These are phyloP conservation scores for Thereva nobilitata DNA, from an alignment of 2,888 invertebrate genomes.

Conservation along the genomic window DNA sequence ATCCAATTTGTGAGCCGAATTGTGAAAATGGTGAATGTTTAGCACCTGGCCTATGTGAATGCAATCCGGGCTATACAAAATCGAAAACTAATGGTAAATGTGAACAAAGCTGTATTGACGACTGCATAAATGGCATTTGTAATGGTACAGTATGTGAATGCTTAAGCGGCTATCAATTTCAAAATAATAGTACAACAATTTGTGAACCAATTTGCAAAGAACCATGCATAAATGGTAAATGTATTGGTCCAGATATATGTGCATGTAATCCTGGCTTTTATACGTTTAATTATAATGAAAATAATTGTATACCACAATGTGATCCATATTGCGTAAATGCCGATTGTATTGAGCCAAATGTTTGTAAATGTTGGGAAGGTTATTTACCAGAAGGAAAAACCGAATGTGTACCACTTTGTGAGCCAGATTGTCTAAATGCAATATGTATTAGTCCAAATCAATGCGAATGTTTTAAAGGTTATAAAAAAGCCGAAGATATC, in stretches of 20 bases:
- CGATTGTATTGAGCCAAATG: constrained; percentile 20
- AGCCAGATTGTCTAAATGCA: constrained; percentile 53
- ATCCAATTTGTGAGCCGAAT: constrained; percentile 2
- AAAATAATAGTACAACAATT: constrained; percentile 47
- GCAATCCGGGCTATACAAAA: constrained; percentile 1
- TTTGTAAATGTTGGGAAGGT: constrained; percentile 29
- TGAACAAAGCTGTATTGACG: constrained; percentile 60
- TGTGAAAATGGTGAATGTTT: constrained; percentile 41
- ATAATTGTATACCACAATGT: constrained; percentile 26
- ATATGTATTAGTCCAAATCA: constrained; percentile 57
- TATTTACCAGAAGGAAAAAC: constrained; percentile 44
- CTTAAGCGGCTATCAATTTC: constrained; percentile 45
- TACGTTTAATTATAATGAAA: background rate
- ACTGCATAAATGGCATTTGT: constrained; percentile 59
- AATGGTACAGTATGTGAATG: constrained; percentile 21
- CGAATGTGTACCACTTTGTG: constrained; percentile 52
- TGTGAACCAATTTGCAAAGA: constrained; percentile 54
- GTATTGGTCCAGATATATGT: constrained; percentile 55
- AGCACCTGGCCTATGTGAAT: constrained; percentile 37
- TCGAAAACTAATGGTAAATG: constrained; percentile 5
- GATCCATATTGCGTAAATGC: constrained; percentile 28
- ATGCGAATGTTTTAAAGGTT: constrained; percentile 50
- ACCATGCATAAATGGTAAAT: constrained; percentile 56
- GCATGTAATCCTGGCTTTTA: constrained; percentile 49
- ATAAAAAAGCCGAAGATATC: constrained; percentile 36